phyloP scores from a whole-genome alignment of 2,797 vertebrate genomes.

The Pangasius sanitwongsei region DNA sequence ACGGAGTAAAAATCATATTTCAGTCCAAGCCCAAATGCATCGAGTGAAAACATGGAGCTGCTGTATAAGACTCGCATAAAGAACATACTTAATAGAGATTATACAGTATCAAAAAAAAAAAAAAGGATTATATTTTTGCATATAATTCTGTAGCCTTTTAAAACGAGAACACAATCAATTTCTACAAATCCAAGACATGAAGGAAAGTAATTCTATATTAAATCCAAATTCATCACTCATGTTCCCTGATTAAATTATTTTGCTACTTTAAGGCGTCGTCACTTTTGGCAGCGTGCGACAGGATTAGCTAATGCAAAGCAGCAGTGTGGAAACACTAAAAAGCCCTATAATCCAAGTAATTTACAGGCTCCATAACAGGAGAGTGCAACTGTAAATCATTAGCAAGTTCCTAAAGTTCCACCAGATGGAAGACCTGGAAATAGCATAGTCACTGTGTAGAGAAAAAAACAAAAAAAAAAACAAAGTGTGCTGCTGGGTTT shows the following conservation, averaged over 20 bases:
- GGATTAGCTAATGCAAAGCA: slow-evolving; percentile 71
- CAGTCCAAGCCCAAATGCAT: not conserved
- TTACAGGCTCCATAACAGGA: slow-evolving; percentile 72
- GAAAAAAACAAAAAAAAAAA: slow-evolving; percentile 51
- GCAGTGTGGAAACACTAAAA: slow-evolving; percentile 72
- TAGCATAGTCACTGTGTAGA: slow-evolving; percentile 61
- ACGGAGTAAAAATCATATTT: not conserved
- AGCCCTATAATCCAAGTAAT: slow-evolving; percentile 77
- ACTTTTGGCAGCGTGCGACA: slow-evolving; percentile 47
- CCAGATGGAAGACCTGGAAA: slow-evolving; percentile 75
- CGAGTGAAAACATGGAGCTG: not conserved
- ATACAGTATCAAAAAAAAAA: not conserved
- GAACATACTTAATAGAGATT: slow-evolving; percentile 11
- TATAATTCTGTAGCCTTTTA: not conserved
- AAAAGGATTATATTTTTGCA: slow-evolving; percentile 29
- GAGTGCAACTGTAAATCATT: slow-evolving; percentile 74
- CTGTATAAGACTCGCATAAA: not conserved
- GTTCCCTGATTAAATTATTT: slow-evolving; percentile 46
- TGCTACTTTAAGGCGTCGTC: slow-evolving; percentile 29
- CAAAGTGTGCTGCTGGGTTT: slow-evolving; percentile 56
- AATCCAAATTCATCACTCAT: slow-evolving; percentile 27
- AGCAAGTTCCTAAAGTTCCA: slow-evolving; percentile 65
- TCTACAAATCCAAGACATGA: slow-evolving; percentile 14
- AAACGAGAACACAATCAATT: slow-evolving; percentile 7
- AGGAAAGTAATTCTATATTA: slow-evolving; percentile 7